Conservation (phyloP, 2,797 vertebrate species). For the Brotula barbata region DNA sequence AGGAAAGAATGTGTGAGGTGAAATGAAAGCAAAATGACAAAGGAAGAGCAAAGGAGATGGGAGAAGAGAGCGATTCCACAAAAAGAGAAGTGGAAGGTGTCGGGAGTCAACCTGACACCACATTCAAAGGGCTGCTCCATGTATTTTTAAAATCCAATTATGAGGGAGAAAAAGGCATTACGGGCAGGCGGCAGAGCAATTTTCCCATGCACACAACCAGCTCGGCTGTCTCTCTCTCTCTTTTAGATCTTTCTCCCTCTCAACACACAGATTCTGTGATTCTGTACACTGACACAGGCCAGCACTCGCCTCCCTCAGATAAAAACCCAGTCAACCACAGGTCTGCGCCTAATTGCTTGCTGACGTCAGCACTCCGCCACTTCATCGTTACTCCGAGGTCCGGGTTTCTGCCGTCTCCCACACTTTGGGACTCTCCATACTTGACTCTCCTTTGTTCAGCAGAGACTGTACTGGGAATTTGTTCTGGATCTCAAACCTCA, state of each 20-base stretch:
- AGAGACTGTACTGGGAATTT: background rate
- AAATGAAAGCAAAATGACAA: conserved; percentile 24
- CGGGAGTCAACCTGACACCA: conserved; percentile 35
- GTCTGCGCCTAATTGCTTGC: conserved; percentile 68
- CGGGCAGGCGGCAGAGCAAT: conserved; percentile 35
- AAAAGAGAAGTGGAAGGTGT: conserved; percentile 23
- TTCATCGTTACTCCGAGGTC: conserved; percentile 29
- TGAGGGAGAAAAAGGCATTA: conserved; percentile 55
- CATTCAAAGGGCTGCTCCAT: conserved; percentile 49
- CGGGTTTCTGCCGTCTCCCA: conserved; percentile 60
- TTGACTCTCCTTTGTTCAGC: conserved; percentile 38
- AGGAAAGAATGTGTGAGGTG: conserved; percentile 9
- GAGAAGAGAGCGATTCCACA: conserved; percentile 12
- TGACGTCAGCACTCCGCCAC: conserved; percentile 60
- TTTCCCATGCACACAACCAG: conserved; percentile 44
- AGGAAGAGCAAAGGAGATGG: background rate
- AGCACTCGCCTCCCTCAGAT: conserved; percentile 31
- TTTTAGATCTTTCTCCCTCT: conserved; percentile 8
- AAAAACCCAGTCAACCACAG: conserved; percentile 47
- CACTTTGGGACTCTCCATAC: conserved; percentile 54
- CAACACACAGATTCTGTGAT: no score
- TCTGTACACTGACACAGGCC: background rate
- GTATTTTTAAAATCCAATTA: conserved; percentile 75
- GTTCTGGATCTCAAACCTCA: no score
- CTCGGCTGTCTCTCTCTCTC: conserved; percentile 31